Evolutionary conservation across 2,113 vertebrate genomes (phyloP), one percentile per base, ranked within the genome.

Genomic region (Pseudorectes ferrugineus): DNA sequence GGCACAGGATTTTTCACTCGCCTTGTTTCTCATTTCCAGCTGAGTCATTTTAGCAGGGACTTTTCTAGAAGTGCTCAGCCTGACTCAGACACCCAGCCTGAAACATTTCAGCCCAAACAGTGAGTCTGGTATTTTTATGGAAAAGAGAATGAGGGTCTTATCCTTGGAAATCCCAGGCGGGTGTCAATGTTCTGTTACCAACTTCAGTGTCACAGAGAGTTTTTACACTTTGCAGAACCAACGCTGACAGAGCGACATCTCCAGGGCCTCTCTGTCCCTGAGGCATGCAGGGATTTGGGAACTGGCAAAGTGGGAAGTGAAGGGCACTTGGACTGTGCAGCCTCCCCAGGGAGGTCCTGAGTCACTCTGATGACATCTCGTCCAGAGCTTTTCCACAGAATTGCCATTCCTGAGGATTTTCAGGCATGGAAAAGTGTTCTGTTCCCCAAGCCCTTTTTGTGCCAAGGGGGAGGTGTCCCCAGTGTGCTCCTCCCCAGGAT

Each of bases 1-100:
- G 45, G 51, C 45, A 1, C 35, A 31, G 9, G 74, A 52, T 70
- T 90, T 94, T 90, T 94, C 75, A 31, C 82, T 88, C 7, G 36
- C 75, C 91, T 92, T 49, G 10, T 78, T 88, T 80, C 90, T 83
- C 72, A 33, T 93, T 90, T 93, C 59, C 38, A 82, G 67, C 71
- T 94, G 90, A 97, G 85, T 90, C 90, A 95, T 77, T 94, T 73
- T 43, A 83, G 51, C 71, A 85, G 82, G 42, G 93, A 73, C 35
- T 85, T 67, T 61, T 85, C 90, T 92, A 92, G 67, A 79, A 94
- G 43, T 1, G n/a, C 52, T 96, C 71, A 76, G 49, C 78, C 75
- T 85, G 88, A 95, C 42, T 83, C 85, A 83, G 79, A 85, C 46
- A 75, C 36, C 33, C 36, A 0, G 28, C 25, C 78, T 75, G 85